Conservation (phyloP, 1,140 invertebrate species). For the Drosophila baimaii region DNA sequence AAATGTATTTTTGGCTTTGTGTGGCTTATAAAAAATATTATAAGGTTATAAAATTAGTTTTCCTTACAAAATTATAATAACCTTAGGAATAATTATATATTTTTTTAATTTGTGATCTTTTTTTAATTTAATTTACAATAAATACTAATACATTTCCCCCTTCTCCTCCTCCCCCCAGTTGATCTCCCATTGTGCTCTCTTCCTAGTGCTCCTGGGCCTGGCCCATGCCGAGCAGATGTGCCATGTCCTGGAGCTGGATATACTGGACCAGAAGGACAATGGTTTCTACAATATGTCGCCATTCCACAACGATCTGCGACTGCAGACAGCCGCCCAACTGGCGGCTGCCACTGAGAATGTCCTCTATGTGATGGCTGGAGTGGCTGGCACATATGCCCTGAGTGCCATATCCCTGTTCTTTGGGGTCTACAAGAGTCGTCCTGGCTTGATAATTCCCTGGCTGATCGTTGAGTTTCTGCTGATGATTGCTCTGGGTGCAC, state of each 20-base stretch:
- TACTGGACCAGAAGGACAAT: slow-evolving; percentile 80
- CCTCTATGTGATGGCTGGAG: slow-evolving; percentile 63
- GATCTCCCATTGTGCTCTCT: slow-evolving; percentile 75
- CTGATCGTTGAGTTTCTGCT: slow-evolving; percentile 73
- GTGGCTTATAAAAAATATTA: background rate
- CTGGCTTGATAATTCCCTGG: slow-evolving; percentile 77
- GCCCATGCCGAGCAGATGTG: slow-evolving; percentile 82
- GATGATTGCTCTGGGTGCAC: slow-evolving; percentile 53
- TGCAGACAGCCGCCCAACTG: slow-evolving; percentile 72
- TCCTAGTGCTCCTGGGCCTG: slow-evolving; percentile 74
- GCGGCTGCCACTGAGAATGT: slow-evolving; percentile 74
- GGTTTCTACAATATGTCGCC: slow-evolving; percentile 78
- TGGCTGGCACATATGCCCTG: slow-evolving; percentile 66
- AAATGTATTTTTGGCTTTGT: background rate
- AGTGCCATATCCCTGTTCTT: slow-evolving; percentile 71
- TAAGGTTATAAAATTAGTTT: no score
- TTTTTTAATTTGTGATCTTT: no score
- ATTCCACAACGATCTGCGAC: slow-evolving; percentile 73
- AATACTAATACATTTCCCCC: background rate
- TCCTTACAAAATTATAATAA: background rate
- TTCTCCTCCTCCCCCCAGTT: slow-evolving; percentile 42
- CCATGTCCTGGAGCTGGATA: slow-evolving; percentile 72
- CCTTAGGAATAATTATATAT: no score
- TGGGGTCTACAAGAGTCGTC: slow-evolving; percentile 77
- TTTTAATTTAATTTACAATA: background rate